Evolutionary conservation across 2,797 vertebrate species (phyloP).

Genomic region (Chelmon rostratus): DNA sequence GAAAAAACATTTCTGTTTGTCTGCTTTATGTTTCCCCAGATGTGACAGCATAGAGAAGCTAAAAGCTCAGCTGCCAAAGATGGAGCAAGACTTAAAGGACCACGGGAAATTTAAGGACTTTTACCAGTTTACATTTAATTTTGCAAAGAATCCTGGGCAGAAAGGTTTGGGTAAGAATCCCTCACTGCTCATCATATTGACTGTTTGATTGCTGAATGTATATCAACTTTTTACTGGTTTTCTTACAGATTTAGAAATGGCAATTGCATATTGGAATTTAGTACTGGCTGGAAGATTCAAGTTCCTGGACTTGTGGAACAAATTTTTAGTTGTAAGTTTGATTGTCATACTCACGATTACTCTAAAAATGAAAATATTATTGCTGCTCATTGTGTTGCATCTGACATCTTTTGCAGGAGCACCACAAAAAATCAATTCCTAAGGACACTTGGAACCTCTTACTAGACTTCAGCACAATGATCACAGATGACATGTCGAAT

Average conservation of each 20-base stretch:
- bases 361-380: background rate
- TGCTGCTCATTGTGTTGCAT: background rate
- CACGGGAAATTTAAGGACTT: slow-evolving; percentile 98
- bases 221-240: slow-evolving; percentile 2
- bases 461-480: slow-evolving; percentile 99
- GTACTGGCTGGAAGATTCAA: slow-evolving; percentile 99
- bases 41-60: slow-evolving; percentile 99
- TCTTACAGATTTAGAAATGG: slow-evolving; percentile 98
- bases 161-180: slow-evolving; percentile 95
- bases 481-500: slow-evolving; percentile 99
- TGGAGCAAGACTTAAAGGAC: slow-evolving; percentile 99
- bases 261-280: slow-evolving; percentile 99
- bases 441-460: slow-evolving; percentile 99
- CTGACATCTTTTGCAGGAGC: slow-evolving; percentile 86
- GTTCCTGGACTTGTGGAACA: slow-evolving; percentile 99
- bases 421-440: slow-evolving; percentile 99
- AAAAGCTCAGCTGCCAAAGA: slow-evolving; percentile 97
- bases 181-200: background rate
- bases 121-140: slow-evolving; percentile 99
- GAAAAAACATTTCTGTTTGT: background rate
- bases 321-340: slow-evolving; percentile 98
- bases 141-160: slow-evolving; percentile 99
- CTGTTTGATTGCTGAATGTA: slow-evolving; percentile 3
- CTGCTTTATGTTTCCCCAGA: slow-evolving; percentile 79
- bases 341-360: background rate